Base-by-base conservation (phyloP, 2,888 invertebrate species). In the Eurytoma californica region DNA sequence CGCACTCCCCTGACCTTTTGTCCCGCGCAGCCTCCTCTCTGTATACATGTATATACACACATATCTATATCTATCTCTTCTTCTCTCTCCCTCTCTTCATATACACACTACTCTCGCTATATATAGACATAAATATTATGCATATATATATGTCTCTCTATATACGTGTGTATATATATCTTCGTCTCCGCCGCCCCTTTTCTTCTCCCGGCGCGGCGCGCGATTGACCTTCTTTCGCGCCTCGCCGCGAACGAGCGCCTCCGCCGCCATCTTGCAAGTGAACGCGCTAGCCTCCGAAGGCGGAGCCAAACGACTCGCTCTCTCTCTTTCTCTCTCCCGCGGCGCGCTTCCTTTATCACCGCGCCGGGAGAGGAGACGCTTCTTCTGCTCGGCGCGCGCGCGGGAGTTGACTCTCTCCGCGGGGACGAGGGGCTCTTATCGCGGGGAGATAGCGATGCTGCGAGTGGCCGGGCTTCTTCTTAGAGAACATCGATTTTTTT, bases 261-360 rank as follows among this genome's bases (percentile, higher is more conserved):
- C n/a, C 85, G 89, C 86, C 90, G 90, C 90, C 90, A 90, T 90
- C 90, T 90, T 90, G 90, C 86, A 89, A 89, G 88, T 88, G 89
- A 86, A 87, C 86, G 86, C 85, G 86, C 86, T 84, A 86, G 88
- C 83, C 39, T 86, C 84, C 85, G 89, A 90, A 90, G 90, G 90
- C 90, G 90, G 90, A 89, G 90, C 88, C 86, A n/a, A 88, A 83
- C 76, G 83, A 81, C 77, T 84, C 83, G 53, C 53, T 76, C 53
- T 24, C 47, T 66, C 30, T 53, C 65, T n/a, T n/a, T n/a, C n/a
- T n/a, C n/a, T n/a, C n/a, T n/a, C n/a, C n/a, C n/a, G n/a, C n/a
- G n/a, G 60, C 51, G 72, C 63, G 66, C 68, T 72, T 82, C 80
- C 82, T 80, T 79, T 77, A 58, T 76, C 61, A 72, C 72, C n/a